Evolutionary conservation across 2,888 invertebrate genomes (phyloP).

Genomic region (Molanna angustata): DNA sequence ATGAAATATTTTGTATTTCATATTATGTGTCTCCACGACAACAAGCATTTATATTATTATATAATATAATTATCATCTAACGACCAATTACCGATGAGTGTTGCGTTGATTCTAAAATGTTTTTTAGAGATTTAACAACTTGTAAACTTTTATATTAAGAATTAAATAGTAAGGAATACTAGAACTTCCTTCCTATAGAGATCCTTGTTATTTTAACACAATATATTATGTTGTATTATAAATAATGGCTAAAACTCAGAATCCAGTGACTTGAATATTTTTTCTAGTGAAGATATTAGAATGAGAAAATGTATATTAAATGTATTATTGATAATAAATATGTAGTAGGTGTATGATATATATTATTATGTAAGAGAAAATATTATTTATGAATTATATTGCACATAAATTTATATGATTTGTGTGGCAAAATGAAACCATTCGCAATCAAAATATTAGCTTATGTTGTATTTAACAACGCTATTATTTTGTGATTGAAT

Average conservation of each 20-base stretch:
- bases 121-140: background rate
- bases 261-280: constrained; percentile 21
- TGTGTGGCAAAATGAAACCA: too few species aligned
- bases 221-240: constrained; percentile 10
- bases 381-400: too few species aligned
- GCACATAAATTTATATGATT: too few species aligned
- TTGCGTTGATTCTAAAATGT: background rate
- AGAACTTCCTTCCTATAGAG: constrained; percentile 13
- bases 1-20: too few species aligned
- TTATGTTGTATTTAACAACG: too few species aligned
- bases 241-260: background rate
- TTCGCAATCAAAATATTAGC: too few species aligned
- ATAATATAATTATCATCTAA: too few species aligned
- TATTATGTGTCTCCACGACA: too few species aligned
- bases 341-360: constrained; percentile 13
- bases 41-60: too few species aligned
- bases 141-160: constrained; percentile 7
- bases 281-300: constrained; percentile 22
- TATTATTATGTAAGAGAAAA: too few species aligned
- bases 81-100: constrained; percentile 13
- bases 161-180: constrained; percentile 6
- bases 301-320: constrained; percentile 17
- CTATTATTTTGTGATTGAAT: too few species aligned
- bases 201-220: background rate
- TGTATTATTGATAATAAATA: constrained; percentile 11